These are phyloP conservation scores for Acanthurus tractus DNA, from an alignment of 2,797 vertebrate species.

Conservation along the genomic window DNA sequence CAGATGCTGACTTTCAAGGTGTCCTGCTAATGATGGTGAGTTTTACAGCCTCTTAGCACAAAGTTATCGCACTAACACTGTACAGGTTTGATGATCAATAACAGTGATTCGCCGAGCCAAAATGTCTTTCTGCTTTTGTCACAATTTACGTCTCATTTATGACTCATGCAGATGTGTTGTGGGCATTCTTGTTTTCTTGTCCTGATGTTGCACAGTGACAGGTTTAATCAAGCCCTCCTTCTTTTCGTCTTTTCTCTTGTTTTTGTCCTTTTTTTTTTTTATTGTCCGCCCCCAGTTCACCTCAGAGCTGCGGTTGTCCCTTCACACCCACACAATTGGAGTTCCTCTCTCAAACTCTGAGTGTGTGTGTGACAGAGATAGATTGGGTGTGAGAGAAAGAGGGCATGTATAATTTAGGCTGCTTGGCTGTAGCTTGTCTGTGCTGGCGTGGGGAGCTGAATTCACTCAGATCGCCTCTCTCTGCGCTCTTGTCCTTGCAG, in stretches of 20 bases:
- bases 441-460: constrained; percentile 51
- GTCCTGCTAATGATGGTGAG: background rate
- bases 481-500: constrained; percentile 42
- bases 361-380: constrained; percentile 23
- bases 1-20: constrained; percentile 13
- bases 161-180: too few species aligned
- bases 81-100: constrained; percentile 35
- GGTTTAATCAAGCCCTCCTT: too few species aligned
- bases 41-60: background rate
- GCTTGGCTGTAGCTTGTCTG: constrained; percentile 38
- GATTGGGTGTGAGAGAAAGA: constrained; percentile 40
- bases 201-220: too few species aligned
- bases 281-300: constrained; percentile 10
- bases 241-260: too few species aligned
- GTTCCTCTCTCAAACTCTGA: constrained; percentile 18
- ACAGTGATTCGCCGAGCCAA: constrained; percentile 14
- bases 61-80: constrained; percentile 15
- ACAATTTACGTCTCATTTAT: too few species aligned
- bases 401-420: constrained; percentile 69
- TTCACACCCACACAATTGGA: constrained; percentile 17
- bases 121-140: too few species aligned
- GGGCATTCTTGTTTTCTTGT: too few species aligned
- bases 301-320: constrained; percentile 19
- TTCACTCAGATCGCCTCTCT: constrained; percentile 24
- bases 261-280: constrained; percentile 1